Conservation (phyloP, 2,888 invertebrate species). For the Drosophila recens region DNA sequence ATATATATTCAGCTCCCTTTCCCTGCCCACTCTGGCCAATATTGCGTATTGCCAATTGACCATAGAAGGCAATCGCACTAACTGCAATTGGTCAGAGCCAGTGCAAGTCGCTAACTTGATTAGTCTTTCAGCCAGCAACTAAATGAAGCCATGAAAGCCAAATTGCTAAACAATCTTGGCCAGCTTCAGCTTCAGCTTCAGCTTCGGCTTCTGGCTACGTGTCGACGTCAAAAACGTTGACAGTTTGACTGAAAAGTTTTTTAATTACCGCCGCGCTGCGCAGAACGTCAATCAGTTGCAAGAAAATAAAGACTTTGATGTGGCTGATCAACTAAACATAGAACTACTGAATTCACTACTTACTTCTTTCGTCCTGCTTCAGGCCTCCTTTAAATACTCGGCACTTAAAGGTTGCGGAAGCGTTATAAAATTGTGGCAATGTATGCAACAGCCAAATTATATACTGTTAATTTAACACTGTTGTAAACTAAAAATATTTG, state of each 20-base stretch:
- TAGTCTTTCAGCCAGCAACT: constrained; percentile 53
- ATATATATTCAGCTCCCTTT: background rate
- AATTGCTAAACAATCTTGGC: constrained; percentile 39
- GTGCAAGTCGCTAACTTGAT: constrained; percentile 75
- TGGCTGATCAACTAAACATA: constrained; percentile 37
- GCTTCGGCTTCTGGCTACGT: constrained; percentile 41
- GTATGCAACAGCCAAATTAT: background rate
- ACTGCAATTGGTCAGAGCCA: constrained; percentile 66
- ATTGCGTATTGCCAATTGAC: constrained; percentile 32
- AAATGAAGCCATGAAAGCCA: constrained; percentile 70
- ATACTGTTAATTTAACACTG: background rate
- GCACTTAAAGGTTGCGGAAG: background rate
- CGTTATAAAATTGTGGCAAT: background rate
- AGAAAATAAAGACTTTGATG: constrained; percentile 40
- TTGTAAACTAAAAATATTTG: background rate
- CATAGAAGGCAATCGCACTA: constrained; percentile 62
- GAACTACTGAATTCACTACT: background rate
- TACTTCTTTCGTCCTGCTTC: background rate
- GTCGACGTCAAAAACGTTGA: constrained; percentile 66
- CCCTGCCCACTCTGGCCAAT: too few species aligned
- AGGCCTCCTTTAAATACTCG: background rate
- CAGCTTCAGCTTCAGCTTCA: constrained; percentile 7
- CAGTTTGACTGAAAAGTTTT: constrained; percentile 72
- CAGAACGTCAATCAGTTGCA: constrained; percentile 47
- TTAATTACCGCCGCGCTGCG: constrained; percentile 50